Percentiles rank a stretch among this genome's conserved stretches.
Conservation (phyloP, 2,113 vertebrate genomes). For the Paradoxurus hermaphroditus region DNA sequence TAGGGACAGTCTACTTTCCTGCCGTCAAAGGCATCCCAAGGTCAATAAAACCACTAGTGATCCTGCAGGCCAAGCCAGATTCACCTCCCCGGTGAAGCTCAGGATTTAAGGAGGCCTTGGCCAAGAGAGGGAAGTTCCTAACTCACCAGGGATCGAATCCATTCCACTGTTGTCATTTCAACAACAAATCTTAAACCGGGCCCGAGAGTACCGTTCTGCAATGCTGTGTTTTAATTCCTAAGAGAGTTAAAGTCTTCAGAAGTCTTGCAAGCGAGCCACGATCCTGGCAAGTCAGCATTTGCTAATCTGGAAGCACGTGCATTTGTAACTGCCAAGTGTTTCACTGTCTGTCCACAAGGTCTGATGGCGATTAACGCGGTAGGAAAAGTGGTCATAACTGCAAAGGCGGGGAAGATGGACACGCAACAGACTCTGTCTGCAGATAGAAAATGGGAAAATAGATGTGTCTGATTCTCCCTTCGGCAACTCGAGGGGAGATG, state of each 20-base stretch:
- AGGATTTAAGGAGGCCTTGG: neutral
- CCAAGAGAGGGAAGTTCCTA: neutral
- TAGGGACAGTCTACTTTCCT: neutral
- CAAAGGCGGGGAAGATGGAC: slow-evolving; percentile 9
- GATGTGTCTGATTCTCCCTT: neutral
- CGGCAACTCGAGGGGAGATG: neutral
- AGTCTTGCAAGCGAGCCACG: fast-evolving
- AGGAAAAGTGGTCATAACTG: neutral
- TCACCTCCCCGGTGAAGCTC: neutral
- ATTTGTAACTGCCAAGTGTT: neutral
- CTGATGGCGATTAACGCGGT: neutral
- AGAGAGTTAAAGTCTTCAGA: neutral
- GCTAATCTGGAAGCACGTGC: fast-evolving
- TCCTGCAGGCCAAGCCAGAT: fast-evolving
- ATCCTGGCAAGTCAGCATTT: neutral
- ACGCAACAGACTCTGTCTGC: neutral
- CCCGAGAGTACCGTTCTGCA: fast-evolving
- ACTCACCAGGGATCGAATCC: neutral
- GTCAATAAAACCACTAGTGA: neutral
- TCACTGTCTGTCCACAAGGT: fast-evolving
- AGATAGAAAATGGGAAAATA: slow-evolving; percentile 50
- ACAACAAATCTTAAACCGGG: neutral
- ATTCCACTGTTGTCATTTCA: neutral
- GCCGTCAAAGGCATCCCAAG: neutral
- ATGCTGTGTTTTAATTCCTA: neutral